phyloP scores from a whole-genome alignment of 2,888 invertebrate genomes.

The Pachydiplax longipennis region DNA sequence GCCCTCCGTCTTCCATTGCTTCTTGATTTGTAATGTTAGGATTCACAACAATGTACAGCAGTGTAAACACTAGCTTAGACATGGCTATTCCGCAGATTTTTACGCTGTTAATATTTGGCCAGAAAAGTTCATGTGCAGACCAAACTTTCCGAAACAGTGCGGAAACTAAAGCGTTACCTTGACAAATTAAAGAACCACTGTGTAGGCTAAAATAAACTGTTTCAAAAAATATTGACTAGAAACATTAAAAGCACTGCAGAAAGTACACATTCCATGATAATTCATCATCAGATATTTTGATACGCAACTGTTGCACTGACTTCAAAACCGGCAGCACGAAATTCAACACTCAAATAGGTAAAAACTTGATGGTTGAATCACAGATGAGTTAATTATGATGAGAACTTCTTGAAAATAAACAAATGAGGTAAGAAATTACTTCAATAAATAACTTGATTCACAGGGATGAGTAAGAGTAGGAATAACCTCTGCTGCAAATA shows the following conservation, averaged over 20 bases:
- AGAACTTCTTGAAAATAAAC: background rate
- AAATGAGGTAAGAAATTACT: background rate
- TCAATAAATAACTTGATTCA: background rate
- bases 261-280: conserved; percentile 23
- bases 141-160: background rate
- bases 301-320: conserved; percentile 22
- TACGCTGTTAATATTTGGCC: background rate
- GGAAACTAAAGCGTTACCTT: background rate
- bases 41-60: conserved; percentile 11
- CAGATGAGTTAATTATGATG: background rate
- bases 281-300: conserved; percentile 21
- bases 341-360: background rate
- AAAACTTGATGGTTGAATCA: background rate
- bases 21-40: conserved; percentile 11
- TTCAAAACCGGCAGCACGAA: background rate
- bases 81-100: conserved; percentile 12
- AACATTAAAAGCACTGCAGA: conserved; percentile 9
- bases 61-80: conserved; percentile 26
- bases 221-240: conserved; percentile 10
- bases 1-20: conserved; percentile 34
- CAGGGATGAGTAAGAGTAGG: background rate
- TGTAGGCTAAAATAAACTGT: conserved; percentile 28
- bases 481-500: background rate
- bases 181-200: conserved; percentile 17
- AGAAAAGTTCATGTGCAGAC: background rate